phyloP scores from a whole-genome alignment of 1,140 invertebrate species.

The Olivierus martensii region DNA sequence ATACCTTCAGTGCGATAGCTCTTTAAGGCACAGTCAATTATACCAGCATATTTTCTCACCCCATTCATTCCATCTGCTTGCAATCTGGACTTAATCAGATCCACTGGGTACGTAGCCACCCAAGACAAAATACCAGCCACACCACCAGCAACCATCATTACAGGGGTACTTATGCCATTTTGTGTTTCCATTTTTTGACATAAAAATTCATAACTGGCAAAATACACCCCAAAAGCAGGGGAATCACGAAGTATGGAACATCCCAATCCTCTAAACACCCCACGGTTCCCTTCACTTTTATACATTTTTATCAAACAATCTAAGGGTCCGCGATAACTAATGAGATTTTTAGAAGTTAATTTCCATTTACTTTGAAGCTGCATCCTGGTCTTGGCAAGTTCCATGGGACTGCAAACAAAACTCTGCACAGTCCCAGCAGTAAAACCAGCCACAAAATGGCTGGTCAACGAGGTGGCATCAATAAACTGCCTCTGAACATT shows the following conservation, averaged over 20 bases:
- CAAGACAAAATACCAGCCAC: conserved; percentile 69
- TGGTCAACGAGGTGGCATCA: conserved; percentile 37
- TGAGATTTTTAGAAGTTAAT: not conserved
- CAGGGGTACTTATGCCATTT: conserved; percentile 30
- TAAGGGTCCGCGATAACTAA: conserved; percentile 37
- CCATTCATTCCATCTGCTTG: conserved; percentile 51
- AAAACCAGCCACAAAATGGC: conserved; percentile 57
- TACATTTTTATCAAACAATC: conserved; percentile 51
- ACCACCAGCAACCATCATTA: conserved; percentile 54
- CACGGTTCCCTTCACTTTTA: conserved; percentile 45
- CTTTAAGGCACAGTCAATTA: conserved; percentile 51
- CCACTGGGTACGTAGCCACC: conserved; percentile 70
- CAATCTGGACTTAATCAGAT: conserved; percentile 75
- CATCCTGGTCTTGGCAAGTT: conserved; percentile 69
- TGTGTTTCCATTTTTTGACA: conserved; percentile 24
- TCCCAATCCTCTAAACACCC: conserved; percentile 55
- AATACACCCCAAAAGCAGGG: conserved; percentile 50
- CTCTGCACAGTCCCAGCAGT: conserved; percentile 49
- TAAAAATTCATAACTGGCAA: conserved; percentile 57
- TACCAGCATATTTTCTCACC: conserved; percentile 43
- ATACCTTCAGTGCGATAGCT: conserved; percentile 53
- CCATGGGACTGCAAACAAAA: conserved; percentile 67
- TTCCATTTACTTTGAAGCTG: conserved; percentile 40
- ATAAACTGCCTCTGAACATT: conserved; percentile 46
- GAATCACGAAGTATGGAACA: conserved; percentile 58